Evolutionary conservation across 2,888 invertebrate genomes (phyloP).

Genomic region (Limulus polyphemus): DNA sequence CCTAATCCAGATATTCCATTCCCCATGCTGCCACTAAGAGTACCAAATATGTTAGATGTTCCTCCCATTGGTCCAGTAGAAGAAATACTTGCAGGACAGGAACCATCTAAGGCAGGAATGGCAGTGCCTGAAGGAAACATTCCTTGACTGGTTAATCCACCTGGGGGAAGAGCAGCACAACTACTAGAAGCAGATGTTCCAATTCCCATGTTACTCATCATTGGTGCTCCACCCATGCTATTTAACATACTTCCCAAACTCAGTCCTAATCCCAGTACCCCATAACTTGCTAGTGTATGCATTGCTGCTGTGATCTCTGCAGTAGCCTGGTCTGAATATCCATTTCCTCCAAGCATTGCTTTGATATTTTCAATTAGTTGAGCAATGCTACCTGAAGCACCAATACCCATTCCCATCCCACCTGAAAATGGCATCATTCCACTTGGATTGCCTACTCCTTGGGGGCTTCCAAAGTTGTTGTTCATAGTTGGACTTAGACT

Average conservation of each 20-base stretch:
- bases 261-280: slow-evolving; percentile 68
- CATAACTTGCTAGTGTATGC: slow-evolving; percentile 81
- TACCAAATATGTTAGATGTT: slow-evolving; percentile 31
- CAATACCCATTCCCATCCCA: slow-evolving; percentile 52
- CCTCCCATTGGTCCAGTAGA: slow-evolving; percentile 17
- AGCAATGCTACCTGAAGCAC: slow-evolving; percentile 54
- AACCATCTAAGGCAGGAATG: slow-evolving; percentile 8
- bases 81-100: slow-evolving; percentile 8
- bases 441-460: slow-evolving; percentile 17
- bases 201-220: slow-evolving; percentile 12
- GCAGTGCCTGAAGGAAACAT: slow-evolving; percentile 9
- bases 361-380: slow-evolving; percentile 78
- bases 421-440: slow-evolving; percentile 23
- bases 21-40: slow-evolving; percentile 30
- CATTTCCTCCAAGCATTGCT: slow-evolving; percentile 71
- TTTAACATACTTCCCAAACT: slow-evolving; percentile 12
- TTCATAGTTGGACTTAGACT: slow-evolving; percentile 27
- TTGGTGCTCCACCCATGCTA: slow-evolving; percentile 13
- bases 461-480: slow-evolving; percentile 26
- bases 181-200: slow-evolving; percentile 15
- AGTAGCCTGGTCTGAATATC: slow-evolving; percentile 78
- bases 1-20: slow-evolving; percentile 17
- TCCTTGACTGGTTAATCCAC: slow-evolving; percentile 3
- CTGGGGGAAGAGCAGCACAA: slow-evolving; percentile 15
- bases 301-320: slow-evolving; percentile 81